Percentiles rank a stretch among this genome's conserved stretches.
These are phyloP conservation scores for Bombus consobrinus DNA, from an alignment of 1,140 invertebrate genomes.

Conservation along the genomic window DNA sequence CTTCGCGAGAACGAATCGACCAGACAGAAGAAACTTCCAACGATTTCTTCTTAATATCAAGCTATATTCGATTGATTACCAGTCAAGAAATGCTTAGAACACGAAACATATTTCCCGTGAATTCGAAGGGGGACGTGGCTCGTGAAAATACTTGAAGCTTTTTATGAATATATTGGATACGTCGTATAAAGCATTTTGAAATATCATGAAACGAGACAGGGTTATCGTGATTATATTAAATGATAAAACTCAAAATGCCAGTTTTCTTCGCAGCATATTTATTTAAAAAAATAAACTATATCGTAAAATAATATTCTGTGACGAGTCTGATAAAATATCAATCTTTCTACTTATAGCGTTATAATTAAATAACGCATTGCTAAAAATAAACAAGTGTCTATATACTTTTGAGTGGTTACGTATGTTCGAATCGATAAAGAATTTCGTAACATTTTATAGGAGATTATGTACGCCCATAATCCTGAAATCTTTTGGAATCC, in stretches of 20 bases:
- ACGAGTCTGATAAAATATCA: too few species aligned
- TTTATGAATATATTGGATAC: too few species aligned
- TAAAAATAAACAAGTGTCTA: not conserved
- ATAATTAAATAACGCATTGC: not conserved
- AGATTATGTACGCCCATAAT: not conserved
- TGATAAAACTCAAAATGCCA: too few species aligned
- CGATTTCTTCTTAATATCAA: not conserved
- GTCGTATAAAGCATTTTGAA: too few species aligned
- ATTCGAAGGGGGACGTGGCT: too few species aligned
- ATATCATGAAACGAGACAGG: too few species aligned
- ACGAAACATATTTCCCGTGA: too few species aligned
- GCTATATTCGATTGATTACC: not conserved
- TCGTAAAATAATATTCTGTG: too few species aligned
- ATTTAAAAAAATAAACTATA: not conserved
- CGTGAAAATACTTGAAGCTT: too few species aligned
- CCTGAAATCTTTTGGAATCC: conserved; percentile 13
- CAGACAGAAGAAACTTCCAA: not conserved
- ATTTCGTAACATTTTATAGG: not conserved
- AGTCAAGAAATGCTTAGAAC: not conserved
- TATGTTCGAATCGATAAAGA: not conserved
- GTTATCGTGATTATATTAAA: too few species aligned
- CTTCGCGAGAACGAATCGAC: not conserved
- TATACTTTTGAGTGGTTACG: not conserved
- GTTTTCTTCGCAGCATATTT: too few species aligned
- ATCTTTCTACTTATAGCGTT: not conserved